phyloP scores from a whole-genome alignment of 2,888 invertebrate genomes.

The Dorcus parallelipipedus region DNA sequence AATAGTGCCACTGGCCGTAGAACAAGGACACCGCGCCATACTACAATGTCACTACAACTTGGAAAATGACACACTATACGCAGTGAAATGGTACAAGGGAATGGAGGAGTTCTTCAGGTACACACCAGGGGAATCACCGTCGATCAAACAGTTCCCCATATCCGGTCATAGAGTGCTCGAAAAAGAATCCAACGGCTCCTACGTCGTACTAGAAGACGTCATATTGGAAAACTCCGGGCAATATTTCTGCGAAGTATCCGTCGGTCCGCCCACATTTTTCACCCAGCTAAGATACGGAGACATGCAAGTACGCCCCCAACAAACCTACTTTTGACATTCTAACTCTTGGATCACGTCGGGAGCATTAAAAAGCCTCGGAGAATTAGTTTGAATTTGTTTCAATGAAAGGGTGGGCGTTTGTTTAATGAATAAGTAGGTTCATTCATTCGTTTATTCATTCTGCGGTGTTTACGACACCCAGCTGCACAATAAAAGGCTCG shows the following conservation, averaged over 20 bases:
- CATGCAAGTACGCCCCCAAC: constrained; percentile 56
- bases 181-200: constrained; percentile 46
- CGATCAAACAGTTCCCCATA: constrained; percentile 62
- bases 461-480: too few species aligned
- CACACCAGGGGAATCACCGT: constrained; percentile 60
- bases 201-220: constrained; percentile 41
- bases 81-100: constrained; percentile 68
- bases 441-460: too few species aligned
- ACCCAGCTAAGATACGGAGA: constrained; percentile 40
- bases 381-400: too few species aligned
- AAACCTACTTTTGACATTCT: constrained; percentile 10
- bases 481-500: too few species aligned
- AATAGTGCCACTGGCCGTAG: constrained; percentile 63
- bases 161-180: constrained; percentile 61
- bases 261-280: constrained; percentile 47
- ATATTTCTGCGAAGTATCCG: constrained; percentile 46
- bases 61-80: constrained; percentile 63
- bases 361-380: too few species aligned
- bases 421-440: too few species aligned
- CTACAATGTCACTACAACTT: constrained; percentile 64
- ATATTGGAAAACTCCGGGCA: constrained; percentile 40
- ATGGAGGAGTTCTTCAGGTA: constrained; percentile 61
- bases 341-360: too few species aligned
- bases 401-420: too few species aligned
- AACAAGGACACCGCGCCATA: constrained; percentile 60